Conservation (phyloP, 2,113 vertebrate species). For the Istiophorus platypterus region DNA sequence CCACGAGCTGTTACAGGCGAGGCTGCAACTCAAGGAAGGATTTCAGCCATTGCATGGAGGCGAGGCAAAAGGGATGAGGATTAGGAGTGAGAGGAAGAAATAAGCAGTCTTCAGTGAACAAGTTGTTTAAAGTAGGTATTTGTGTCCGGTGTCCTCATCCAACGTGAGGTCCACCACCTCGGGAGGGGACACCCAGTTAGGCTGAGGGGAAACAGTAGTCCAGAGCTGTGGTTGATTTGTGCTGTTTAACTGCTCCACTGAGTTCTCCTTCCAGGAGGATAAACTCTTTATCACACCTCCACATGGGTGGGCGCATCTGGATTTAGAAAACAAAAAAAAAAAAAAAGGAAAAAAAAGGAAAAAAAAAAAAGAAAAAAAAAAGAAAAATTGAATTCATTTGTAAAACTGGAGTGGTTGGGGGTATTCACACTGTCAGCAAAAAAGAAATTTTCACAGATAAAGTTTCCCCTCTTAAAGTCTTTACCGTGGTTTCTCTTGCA, state of each 20-base stretch:
- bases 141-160: slow-evolving; percentile 94
- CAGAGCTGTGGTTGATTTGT: slow-evolving; percentile 88
- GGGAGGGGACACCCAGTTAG: slow-evolving; percentile 92
- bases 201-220: slow-evolving; percentile 91
- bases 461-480: not conserved
- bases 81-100: slow-evolving; percentile 33
- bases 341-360: not conserved
- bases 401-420: not conserved
- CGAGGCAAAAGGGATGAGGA: slow-evolving; percentile 71
- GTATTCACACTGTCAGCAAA: not conserved
- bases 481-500: slow-evolving; percentile 95
- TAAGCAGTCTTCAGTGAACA: slow-evolving; percentile 81
- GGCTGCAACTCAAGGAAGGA: slow-evolving; percentile 72
- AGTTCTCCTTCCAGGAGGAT: slow-evolving; percentile 91
- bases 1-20: slow-evolving; percentile 65
- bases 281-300: slow-evolving; percentile 97
- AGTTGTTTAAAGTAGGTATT: slow-evolving; percentile 92
- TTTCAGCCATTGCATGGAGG: slow-evolving; percentile 64
- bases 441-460: not conserved
- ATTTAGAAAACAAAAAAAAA: slow-evolving; percentile 19
- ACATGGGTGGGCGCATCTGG: slow-evolving; percentile 91
- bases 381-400: not conserved
- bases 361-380: slow-evolving; percentile 3
- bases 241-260: slow-evolving; percentile 84
- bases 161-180: slow-evolving; percentile 98